A percentile compares a stretch with the other conserved stretches of the same genome.
These are phyloP conservation scores for Eledona agricola DNA, from an alignment of 2,888 invertebrate genomes.

Conservation along the genomic window DNA sequence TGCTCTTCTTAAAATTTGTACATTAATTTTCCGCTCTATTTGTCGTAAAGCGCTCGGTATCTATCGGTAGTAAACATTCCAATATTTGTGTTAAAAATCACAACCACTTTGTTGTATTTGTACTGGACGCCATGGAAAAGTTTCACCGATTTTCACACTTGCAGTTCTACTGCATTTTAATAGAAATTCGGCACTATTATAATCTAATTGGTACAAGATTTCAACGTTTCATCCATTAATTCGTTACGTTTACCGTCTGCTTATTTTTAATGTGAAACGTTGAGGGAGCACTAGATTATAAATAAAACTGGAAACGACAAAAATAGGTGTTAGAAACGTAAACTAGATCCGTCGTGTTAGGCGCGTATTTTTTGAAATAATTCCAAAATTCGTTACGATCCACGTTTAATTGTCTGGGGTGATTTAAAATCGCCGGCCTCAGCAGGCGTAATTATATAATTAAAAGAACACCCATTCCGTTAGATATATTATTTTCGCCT, in stretches of 20 bases:
- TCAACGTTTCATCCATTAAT: conserved; percentile 25
- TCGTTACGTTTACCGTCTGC: conserved; percentile 20
- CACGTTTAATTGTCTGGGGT: conserved; percentile 13
- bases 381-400: conserved; percentile 3
- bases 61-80: conserved; percentile 11
- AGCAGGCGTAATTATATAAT: conserved; percentile 22
- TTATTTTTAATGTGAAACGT: conserved; percentile 36
- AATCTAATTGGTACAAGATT: no score
- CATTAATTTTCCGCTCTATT: conserved; percentile 35
- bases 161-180: no score
- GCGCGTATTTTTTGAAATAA: conserved; percentile 1
- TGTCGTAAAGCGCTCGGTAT: conserved; percentile 11
- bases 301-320: conserved; percentile 35
- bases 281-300: conserved; percentile 34
- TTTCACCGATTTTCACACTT: no score
- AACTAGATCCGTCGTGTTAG: conserved; percentile 10
- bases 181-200: no score
- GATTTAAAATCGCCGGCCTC: conserved; percentile 22
- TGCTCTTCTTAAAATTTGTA: conserved; percentile 29
- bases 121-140: no score
- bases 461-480: no score
- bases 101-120: conserved; percentile 8
- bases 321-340: conserved; percentile 32
- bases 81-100: conserved; percentile 10
- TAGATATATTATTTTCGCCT: conserved; percentile 21